These are phyloP conservation scores for Rhynchophorus ferrugineus DNA, from an alignment of 1,140 invertebrate species.

Conservation along the genomic window DNA sequence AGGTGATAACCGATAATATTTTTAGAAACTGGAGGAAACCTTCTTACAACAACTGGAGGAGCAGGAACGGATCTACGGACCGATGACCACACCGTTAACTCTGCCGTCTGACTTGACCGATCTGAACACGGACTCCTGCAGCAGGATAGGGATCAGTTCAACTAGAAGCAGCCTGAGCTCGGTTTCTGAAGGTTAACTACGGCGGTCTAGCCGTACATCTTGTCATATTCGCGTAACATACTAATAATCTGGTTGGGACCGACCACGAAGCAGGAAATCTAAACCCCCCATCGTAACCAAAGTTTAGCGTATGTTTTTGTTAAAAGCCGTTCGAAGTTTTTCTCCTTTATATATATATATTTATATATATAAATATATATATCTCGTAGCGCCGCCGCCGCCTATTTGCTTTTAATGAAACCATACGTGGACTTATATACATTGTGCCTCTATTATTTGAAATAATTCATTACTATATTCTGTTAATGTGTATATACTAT, in stretches of 20 bases:
- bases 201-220: conserved; percentile 10
- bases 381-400: too few species aligned
- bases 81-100: conserved; percentile 45
- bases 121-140: conserved; percentile 35
- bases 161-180: conserved; percentile 64
- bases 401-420: too few species aligned
- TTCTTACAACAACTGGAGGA: conserved; percentile 75
- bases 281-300: too few species aligned
- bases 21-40: conserved; percentile 77
- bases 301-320: too few species aligned
- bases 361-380: too few species aligned
- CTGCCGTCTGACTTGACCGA: conserved; percentile 57
- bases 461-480: neutral
- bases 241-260: neutral
- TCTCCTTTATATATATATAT: too few species aligned
- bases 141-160: conserved; percentile 48
- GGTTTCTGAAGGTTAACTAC: conserved; percentile 50
- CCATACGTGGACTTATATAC: too few species aligned
- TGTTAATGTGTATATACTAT: conserved; percentile 19
- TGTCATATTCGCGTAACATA: neutral
- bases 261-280: neutral
- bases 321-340: too few species aligned
- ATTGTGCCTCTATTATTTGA: too few species aligned
- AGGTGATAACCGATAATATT: too few species aligned
- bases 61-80: conserved; percentile 69